phyloP scores from a whole-genome alignment of 2,888 invertebrate species.

The Epirrita christyi region DNA sequence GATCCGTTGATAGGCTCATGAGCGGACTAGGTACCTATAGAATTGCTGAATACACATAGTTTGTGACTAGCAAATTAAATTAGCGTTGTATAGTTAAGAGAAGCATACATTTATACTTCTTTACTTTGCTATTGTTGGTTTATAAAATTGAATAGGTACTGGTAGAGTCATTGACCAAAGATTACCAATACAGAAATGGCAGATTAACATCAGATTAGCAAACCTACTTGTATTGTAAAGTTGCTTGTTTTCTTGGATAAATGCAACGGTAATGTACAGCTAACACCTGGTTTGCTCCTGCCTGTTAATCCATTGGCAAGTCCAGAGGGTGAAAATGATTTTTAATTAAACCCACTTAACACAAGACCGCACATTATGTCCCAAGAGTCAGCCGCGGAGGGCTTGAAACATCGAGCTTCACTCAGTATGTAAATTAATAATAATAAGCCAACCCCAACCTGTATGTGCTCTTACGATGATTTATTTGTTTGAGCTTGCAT shows the following conservation, averaged over 20 bases:
- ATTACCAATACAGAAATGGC: not conserved
- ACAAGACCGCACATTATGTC: constrained; percentile 1
- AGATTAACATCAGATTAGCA: not conserved
- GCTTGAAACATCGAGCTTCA: too few species aligned
- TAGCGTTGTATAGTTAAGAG: constrained; percentile 22
- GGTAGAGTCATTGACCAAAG: constrained; percentile 2
- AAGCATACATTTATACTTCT: not conserved
- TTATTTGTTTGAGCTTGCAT: too few species aligned
- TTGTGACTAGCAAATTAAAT: constrained; percentile 28
- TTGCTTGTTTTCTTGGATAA: constrained; percentile 6
- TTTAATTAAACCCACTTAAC: constrained; percentile 14
- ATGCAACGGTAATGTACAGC: constrained; percentile 1
- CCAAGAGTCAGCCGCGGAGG: too few species aligned
- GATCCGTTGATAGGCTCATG: constrained; percentile 57
- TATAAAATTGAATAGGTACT: not conserved
- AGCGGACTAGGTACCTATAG: constrained; percentile 34
- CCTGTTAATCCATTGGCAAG: constrained; percentile 5
- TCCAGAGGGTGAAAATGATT: constrained; percentile 7
- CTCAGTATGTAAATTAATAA: too few species aligned
- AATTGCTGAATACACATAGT: constrained; percentile 40
- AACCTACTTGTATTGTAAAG: too few species aligned
- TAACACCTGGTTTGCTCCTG: not conserved
- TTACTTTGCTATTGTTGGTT: constrained; percentile 5
- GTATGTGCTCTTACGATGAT: too few species aligned
- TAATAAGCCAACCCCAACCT: too few species aligned